phyloP scores from a whole-genome alignment of 2,113 vertebrate genomes.

The Pheucticus melanocephalus region DNA sequence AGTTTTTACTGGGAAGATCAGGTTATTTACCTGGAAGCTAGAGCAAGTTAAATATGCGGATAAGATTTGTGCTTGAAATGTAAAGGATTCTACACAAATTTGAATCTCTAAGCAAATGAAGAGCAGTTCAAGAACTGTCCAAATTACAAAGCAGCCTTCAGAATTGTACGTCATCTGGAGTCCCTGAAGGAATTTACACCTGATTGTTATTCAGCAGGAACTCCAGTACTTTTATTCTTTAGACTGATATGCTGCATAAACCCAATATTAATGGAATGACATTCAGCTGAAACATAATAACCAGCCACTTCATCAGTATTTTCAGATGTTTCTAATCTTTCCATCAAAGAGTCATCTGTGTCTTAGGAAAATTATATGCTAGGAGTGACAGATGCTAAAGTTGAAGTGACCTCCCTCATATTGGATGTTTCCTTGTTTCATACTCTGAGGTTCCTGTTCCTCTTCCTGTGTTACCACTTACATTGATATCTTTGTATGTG shows the following conservation, averaged over 20 bases:
- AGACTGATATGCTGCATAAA: not conserved
- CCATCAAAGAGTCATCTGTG: not conserved
- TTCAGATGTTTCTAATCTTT: slow-evolving; percentile 12
- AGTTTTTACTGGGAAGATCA: not conserved
- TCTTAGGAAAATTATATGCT: not conserved
- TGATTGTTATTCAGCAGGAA: not conserved
- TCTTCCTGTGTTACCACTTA: not conserved
- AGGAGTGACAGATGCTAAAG: not conserved
- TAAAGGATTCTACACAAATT: not conserved
- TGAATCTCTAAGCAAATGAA: not conserved
- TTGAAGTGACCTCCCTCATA: not conserved
- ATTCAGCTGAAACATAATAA: not conserved
- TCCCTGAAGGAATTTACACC: not conserved
- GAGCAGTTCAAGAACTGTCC: not conserved
- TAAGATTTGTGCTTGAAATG: not conserved
- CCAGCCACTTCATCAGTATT: not conserved
- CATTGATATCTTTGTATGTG: not conserved
- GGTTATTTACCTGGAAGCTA: not conserved
- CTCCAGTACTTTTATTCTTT: not conserved
- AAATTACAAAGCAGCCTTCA: not conserved
- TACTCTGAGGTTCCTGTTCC: not conserved
- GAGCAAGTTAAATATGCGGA: not conserved
- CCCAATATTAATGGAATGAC: not conserved
- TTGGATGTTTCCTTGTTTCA: not conserved
- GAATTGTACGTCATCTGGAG: not conserved